Evolutionary conservation across 2,888 invertebrate species (phyloP), one percentile per base, ranked within the genome.

Genomic region (Ditylenchus weischeri): DNA sequence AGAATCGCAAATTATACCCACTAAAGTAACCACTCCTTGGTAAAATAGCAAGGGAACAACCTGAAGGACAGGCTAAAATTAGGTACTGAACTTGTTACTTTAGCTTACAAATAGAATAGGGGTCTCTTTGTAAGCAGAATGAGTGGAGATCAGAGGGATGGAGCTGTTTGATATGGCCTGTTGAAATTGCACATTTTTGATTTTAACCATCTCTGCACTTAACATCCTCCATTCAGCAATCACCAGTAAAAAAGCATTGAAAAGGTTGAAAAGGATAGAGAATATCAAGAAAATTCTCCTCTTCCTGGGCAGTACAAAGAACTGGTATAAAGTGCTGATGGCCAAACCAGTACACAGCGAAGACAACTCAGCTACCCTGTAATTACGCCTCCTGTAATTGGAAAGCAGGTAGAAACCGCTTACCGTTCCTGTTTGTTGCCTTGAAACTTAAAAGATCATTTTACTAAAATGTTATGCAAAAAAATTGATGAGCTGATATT

Each of bases 251-350:
- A 75, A 58, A 49, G 78, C 74, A 66, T 79, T 82, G 67, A 75
- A 63, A 18, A 78, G 62, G 57, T 75, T 79, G 74, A 79, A 81
- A 35, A 64, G 59, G 23, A 79, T 59, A 11, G 79, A 76, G 19
- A 79, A 69, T 7, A 76, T 61, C 54, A 79, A 72, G 69, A 81
- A 81, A 38, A 80, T 62, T n/a, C 81, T 75, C n/a, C 81, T 72
- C 64, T 79, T 78, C 38, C 81, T 74, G 7, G 81, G 81, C 19
- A 82, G 69, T 21, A 81, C 73, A 69, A 82, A 80, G 66, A 78
- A 79, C 67, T 81, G 81, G 61, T 73, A 76, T 23, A 78, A 62
- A 18, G 72, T 76, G 62, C 72, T 71, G 59, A 76, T 73, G 19
- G 74, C 76, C 29, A 72, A 51, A 11, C 69, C 65, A 8, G 69